Base-by-base conservation (phyloP, 2,113 vertebrate genomes). In the Ophthalmolycus amberensis region DNA sequence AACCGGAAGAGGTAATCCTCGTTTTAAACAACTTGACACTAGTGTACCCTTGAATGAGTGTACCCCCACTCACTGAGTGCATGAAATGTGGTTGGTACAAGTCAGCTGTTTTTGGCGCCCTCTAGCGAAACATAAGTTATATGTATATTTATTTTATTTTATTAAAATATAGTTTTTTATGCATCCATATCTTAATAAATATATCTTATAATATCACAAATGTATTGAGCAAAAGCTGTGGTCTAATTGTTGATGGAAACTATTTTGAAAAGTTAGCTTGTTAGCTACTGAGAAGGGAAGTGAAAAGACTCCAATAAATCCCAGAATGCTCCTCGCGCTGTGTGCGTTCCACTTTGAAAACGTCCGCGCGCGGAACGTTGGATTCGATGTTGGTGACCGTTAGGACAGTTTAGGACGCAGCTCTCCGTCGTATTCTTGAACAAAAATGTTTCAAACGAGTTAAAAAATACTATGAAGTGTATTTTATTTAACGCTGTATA, bases 281-380 rank as follows among this genome's bases (percentile, higher is more conserved):
- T 11, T 60, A n/a, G 5, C 16, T 15, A 4, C 18, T 73, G 25
- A 12, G 4, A 1, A 70, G 32, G 7, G 44, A 22, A 0, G 1
- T 8, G 2, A 56, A 79, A 81, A 80, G 18, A 91, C 91, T 88
- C 87, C 91, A 88, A 1, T 0, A 12, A 71, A 9, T 85, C 89
- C 91, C 92, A 93, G 20, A 80, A 86, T 86, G 69, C 88, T 15
- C n/a, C 16, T 40, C 27, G 25, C 1, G 14, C 3, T 4, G 9
- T 7, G 12, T 27, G 12, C 27, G 62, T 78, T 29, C 37, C 11
- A 16, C 25, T 38, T 40, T 9, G 66, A 67, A 62, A 12, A 18
- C 11, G 20, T 86, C 77, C 71, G 54, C 3, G 46, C 1, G 2
- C 50, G 58, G 71, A 87, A 82, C 58, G 1, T 63, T 34, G 0